Conservation (phyloP, 2,113 vertebrate genomes). For the Cyanoramphus novaezelandiae region DNA sequence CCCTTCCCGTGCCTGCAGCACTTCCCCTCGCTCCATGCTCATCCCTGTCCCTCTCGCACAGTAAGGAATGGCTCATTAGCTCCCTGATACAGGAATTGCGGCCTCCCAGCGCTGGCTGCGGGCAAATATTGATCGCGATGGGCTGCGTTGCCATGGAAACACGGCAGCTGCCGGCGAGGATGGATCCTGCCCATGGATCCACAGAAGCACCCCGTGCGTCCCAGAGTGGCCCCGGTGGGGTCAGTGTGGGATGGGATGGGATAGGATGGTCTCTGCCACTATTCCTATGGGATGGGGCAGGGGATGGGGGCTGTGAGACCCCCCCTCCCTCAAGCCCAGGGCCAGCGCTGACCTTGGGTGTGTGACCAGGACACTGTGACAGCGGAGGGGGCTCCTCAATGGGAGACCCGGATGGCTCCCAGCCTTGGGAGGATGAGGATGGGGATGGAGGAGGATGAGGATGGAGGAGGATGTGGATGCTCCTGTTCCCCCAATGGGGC, state of each 20-base stretch:
- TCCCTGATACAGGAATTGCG: not conserved
- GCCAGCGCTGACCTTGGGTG: not conserved
- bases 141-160: not conserved
- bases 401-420: not conserved
- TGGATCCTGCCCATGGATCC: rapidly evolving
- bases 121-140: not conserved
- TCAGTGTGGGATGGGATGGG: not conserved
- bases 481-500: no score
- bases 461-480: not conserved
- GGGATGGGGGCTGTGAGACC: not conserved
- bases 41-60: not conserved
- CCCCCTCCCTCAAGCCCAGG: no score
- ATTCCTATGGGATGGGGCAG: not conserved
- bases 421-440: no score
- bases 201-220: no score
- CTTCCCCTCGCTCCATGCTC: not conserved
- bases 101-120: not conserved
- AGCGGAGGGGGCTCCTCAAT: not conserved
- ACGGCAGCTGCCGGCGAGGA: not conserved
- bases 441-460: no score
- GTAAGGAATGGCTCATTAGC: not conserved
- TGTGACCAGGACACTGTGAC: not conserved
- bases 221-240: not conserved
- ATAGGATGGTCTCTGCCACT: not conserved
- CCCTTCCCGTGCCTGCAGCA: no score